A percentile compares a stretch with the other conserved stretches of the same genome.
Evolutionary conservation across 2,888 invertebrate species (phyloP).

Genomic region (Mycalesis mineus): DNA sequence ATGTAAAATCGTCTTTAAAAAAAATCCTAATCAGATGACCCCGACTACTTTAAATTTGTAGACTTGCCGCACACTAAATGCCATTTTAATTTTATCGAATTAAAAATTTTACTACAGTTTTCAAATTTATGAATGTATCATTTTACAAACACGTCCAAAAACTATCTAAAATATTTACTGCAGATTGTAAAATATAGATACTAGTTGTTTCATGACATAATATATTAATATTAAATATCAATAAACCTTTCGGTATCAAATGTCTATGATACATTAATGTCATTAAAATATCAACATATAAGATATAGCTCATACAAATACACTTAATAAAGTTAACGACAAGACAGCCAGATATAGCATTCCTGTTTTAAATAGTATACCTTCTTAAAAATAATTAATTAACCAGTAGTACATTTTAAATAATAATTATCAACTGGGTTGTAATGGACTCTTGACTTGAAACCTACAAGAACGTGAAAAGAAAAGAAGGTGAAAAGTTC

Average conservation of each 20-base stretch:
- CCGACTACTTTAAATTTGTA: not conserved
- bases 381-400: no score
- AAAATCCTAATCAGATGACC: not conserved
- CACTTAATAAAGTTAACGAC: not conserved
- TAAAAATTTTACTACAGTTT: constrained; percentile 4
- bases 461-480: no score
- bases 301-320: not conserved
- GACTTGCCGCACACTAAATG: not conserved
- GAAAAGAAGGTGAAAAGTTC: no score
- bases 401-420: no score
- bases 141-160: constrained; percentile 7
- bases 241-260: constrained; percentile 2
- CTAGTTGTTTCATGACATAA: constrained; percentile 7
- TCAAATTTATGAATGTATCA: constrained; percentile 11
- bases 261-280: constrained; percentile 11
- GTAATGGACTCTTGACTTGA: no score
- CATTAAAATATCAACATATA: constrained; percentile 10
- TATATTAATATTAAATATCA: constrained; percentile 11
- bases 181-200: constrained; percentile 10
- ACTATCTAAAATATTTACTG: constrained; percentile 8
- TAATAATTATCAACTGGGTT: no score
- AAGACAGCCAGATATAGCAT: not conserved
- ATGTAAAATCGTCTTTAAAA: not conserved
- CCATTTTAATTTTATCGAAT: constrained; percentile 3
- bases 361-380: not conserved